These are phyloP conservation scores for Mesoclemmys tuberculata DNA, from an alignment of 2,113 vertebrate genomes.

Conservation along the genomic window DNA sequence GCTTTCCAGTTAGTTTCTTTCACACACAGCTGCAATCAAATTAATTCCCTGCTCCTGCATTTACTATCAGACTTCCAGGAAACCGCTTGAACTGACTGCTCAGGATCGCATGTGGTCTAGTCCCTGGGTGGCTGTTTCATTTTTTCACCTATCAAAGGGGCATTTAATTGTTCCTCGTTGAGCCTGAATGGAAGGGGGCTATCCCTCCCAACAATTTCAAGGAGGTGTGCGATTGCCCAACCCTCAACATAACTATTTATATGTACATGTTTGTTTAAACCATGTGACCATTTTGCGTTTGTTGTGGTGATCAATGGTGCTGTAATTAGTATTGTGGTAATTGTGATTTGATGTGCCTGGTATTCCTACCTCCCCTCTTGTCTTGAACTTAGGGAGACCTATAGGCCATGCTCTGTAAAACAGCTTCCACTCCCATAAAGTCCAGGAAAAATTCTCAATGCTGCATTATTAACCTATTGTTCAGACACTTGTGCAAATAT, in stretches of 20 bases:
- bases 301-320: background rate
- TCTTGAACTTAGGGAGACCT: background rate
- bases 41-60: background rate
- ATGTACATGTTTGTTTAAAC: background rate
- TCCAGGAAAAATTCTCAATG: background rate
- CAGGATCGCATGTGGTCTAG: background rate
- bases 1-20: no score
- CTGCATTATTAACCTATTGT: background rate
- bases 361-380: background rate
- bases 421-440: background rate
- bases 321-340: background rate
- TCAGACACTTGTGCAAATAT: background rate
- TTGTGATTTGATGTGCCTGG: background rate
- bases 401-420: background rate
- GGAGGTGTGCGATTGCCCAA: no score
- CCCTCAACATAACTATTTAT: no score
- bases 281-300: background rate
- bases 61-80: background rate
- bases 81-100: background rate
- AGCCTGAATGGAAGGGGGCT: background rate
- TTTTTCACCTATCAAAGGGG: background rate
- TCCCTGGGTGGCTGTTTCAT: background rate
- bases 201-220: no score
- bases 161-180: background rate
- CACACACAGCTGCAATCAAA: no score